These are phyloP conservation scores for Anas acuta DNA, from an alignment of 2,797 vertebrate species.

Conservation along the genomic window DNA sequence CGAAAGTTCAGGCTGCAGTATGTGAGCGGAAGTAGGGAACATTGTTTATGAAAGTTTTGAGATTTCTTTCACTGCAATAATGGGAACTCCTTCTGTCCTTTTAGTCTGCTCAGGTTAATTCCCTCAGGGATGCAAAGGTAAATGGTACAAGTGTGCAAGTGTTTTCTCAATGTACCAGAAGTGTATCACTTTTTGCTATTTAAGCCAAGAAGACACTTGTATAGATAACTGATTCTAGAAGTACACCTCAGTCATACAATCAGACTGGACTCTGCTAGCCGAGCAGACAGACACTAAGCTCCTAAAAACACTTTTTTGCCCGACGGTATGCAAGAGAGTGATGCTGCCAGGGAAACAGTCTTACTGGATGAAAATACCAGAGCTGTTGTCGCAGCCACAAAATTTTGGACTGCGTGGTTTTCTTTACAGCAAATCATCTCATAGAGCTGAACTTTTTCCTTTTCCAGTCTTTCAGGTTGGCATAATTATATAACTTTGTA, in stretches of 20 bases:
- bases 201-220: neutral
- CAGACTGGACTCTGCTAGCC: neutral
- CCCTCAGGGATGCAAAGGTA: neutral
- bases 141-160: neutral
- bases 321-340: neutral
- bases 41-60: neutral
- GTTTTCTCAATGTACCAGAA: neutral
- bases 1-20: accelerated
- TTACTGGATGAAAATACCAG: slow-evolving; percentile 29
- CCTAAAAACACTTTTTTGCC: neutral
- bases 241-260: neutral
- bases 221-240: neutral
- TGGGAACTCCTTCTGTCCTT: neutral
- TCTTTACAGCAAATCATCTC: neutral
- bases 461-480: neutral
- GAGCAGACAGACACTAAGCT: neutral
- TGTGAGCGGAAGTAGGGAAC: neutral
- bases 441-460: neutral
- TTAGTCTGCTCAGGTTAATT: neutral
- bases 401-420: neutral
- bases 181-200: neutral
- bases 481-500: neutral
- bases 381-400: slow-evolving; percentile 28
- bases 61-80: neutral
- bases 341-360: slow-evolving; percentile 15